Evolutionary conservation across 2,888 invertebrate species (phyloP).

Genomic region (Penaeus monodon): DNA sequence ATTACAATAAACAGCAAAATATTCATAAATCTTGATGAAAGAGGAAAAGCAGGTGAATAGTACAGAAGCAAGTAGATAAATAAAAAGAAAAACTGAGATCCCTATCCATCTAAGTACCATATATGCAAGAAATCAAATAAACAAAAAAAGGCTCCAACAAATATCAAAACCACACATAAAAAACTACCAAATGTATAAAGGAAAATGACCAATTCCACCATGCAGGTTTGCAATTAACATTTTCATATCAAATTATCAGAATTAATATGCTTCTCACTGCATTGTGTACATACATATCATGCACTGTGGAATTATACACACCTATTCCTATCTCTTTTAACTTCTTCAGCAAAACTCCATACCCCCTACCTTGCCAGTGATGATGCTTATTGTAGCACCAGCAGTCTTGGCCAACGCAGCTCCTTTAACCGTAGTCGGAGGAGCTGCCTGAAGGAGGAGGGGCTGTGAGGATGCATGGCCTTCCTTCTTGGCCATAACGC

Average conservation of each 20-base stretch:
- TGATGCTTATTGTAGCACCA: conserved; percentile 48
- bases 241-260: too few species aligned
- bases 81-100: too few species aligned
- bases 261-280: too few species aligned
- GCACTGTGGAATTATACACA: neutral
- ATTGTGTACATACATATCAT: neutral
- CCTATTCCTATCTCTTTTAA: neutral
- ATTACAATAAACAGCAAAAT: too few species aligned
- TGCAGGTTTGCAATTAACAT: too few species aligned
- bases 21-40: neutral
- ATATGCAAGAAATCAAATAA: too few species aligned
- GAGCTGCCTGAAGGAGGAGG: conserved; percentile 44
- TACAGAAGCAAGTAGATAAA: too few species aligned
- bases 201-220: too few species aligned
- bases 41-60: neutral
- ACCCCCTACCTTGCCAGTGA: conserved; percentile 53
- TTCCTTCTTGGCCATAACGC: conserved; percentile 5
- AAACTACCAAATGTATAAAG: too few species aligned
- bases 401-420: conserved; percentile 34
- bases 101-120: too few species aligned
- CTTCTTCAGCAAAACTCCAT: neutral
- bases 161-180: too few species aligned
- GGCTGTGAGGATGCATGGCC: conserved; percentile 30
- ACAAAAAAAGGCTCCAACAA: too few species aligned
- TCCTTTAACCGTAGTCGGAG: conserved; percentile 29